A percentile compares a stretch with the other conserved stretches of the same genome.
These are phyloP conservation scores for Macrosteles quadrilineatus DNA, from an alignment of 1,140 invertebrate genomes.

Conservation along the genomic window DNA sequence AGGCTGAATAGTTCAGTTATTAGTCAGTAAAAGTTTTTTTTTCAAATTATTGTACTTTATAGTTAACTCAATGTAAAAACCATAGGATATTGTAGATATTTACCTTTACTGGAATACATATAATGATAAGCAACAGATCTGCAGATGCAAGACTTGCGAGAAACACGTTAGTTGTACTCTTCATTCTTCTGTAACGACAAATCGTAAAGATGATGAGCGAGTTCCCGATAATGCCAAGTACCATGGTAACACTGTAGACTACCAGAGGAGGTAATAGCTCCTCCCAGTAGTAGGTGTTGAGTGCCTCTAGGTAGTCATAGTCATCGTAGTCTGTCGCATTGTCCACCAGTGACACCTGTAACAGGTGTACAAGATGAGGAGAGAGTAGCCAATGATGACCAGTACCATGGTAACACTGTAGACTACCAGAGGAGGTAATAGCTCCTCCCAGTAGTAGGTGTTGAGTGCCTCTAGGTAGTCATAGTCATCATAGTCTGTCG, in stretches of 20 bases:
- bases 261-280: constrained; percentile 53
- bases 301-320: constrained; percentile 35
- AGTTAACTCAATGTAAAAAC: too few species aligned
- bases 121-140: constrained; percentile 68
- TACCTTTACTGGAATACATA: constrained; percentile 76
- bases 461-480: too few species aligned
- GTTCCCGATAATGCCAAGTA: constrained; percentile 56
- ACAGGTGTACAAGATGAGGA: background rate
- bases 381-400: too few species aligned
- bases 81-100: too few species aligned
- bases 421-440: too few species aligned
- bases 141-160: constrained; percentile 67
- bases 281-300: constrained; percentile 42
- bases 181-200: constrained; percentile 36
- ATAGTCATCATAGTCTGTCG: too few species aligned
- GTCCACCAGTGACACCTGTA: background rate
- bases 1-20: too few species aligned
- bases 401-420: too few species aligned
- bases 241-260: constrained; percentile 53
- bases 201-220: constrained; percentile 56
- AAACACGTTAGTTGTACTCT: constrained; percentile 66
- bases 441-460: too few species aligned
- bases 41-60: too few species aligned
- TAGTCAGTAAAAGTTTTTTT: too few species aligned
- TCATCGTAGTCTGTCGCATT: constrained; percentile 34